phyloP scores from a whole-genome alignment of 2,888 invertebrate species.

The Pristionchus exspectatus region DNA sequence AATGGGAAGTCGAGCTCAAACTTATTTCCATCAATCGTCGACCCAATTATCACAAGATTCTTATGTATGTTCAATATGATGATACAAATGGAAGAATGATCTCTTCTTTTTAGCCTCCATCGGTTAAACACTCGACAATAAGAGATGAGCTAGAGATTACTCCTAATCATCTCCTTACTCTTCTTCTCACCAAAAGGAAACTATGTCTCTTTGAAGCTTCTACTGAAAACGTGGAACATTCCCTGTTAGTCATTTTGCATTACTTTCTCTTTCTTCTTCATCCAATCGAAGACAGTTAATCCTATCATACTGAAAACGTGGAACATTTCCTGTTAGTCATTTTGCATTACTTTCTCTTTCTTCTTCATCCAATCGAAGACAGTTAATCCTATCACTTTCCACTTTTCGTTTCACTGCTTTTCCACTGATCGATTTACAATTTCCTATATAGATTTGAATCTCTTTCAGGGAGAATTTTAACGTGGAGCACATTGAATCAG shows the following conservation, averaged over 20 bases:
- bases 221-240: constrained; percentile 65
- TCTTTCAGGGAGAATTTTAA: constrained; percentile 58
- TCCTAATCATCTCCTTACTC: constrained; percentile 71
- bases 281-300: not conserved
- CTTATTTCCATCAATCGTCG: constrained; percentile 16
- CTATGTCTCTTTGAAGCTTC: constrained; percentile 73
- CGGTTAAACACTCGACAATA: not conserved
- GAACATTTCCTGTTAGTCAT: constrained; percentile 61
- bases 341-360: not conserved
- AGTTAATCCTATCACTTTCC: not conserved
- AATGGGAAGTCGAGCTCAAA: constrained; percentile 41
- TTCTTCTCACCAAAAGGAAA: constrained; percentile 73
- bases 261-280: not conserved
- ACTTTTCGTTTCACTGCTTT: not conserved
- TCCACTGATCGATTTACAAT: not conserved
- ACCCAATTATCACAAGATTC: not conserved
- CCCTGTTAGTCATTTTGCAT: constrained; percentile 58
- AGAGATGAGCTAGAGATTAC: constrained; percentile 66
- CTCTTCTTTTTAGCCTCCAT: not conserved
- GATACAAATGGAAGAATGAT: not conserved
- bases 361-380: not conserved
- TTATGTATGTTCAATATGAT: not conserved
- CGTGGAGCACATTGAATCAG: constrained; percentile 73
- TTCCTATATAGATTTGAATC: not conserved
- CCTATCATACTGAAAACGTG: constrained; percentile 62